A percentile compares a stretch with the other conserved stretches of the same genome.
These are phyloP conservation scores for Actinemys pallida DNA, from an alignment of 2,113 vertebrate species.

Conservation along the genomic window DNA sequence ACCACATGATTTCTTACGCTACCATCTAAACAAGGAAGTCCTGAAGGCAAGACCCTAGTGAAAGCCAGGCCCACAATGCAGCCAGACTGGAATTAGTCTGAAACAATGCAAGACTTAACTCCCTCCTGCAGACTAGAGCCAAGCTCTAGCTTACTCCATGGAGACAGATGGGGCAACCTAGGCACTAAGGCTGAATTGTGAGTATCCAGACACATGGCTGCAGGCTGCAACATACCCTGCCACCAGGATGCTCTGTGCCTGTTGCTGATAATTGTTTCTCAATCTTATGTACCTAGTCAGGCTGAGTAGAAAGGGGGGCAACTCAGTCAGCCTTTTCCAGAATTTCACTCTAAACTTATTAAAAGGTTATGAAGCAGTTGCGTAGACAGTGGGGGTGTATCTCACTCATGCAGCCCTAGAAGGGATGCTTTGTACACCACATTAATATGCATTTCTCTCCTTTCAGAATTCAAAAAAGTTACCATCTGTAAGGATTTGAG, in stretches of 20 bases:
- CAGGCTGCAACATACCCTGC: not conserved
- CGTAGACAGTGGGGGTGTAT: not conserved
- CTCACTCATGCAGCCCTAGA: not conserved
- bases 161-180: not conserved
- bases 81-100: not conserved
- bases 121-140: not conserved
- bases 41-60: not conserved
- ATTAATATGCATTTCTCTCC: accelerated
- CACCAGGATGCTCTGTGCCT: not conserved
- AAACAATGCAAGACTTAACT: not conserved
- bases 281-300: not conserved
- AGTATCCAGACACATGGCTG: not conserved
- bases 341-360: not conserved
- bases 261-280: not conserved
- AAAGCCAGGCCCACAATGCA: not conserved
- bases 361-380: accelerated
- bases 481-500: not conserved
- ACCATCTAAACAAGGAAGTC: not conserved
- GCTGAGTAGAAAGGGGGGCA: not conserved
- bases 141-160: not conserved
- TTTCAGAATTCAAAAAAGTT: not conserved
- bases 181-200: not conserved
- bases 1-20: accelerated
- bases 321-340: not conserved
- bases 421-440: accelerated